phyloP scores from a whole-genome alignment of 2,113 vertebrate species.

The Dicrurus megarhynchus region DNA sequence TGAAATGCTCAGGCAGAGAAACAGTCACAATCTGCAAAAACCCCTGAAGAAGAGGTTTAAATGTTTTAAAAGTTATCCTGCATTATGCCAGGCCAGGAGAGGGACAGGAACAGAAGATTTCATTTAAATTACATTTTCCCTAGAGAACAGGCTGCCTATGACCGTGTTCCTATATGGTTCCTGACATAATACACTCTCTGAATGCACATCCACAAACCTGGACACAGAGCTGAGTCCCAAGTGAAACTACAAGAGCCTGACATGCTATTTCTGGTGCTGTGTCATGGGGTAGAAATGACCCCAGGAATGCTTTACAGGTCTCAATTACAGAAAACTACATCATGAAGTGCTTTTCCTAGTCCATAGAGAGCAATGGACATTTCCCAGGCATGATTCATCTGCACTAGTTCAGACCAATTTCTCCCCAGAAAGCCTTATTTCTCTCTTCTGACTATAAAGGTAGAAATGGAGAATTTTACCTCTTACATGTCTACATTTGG shows the following conservation, averaged over 20 bases:
- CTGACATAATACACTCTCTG: background rate
- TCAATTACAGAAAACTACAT: background rate
- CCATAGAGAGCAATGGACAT: background rate
- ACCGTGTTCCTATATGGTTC: background rate
- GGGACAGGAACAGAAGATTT: background rate
- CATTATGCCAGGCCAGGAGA: background rate
- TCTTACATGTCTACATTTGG: background rate
- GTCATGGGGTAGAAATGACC: background rate
- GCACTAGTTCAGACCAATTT: background rate
- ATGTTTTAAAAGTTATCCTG: background rate
- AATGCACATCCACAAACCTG: background rate
- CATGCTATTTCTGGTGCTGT: background rate
- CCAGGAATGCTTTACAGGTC: background rate
- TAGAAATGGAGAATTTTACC: background rate
- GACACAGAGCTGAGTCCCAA: background rate
- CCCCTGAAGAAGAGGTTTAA: background rate
- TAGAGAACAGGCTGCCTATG: background rate
- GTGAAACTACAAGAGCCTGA: background rate
- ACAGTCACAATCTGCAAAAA: background rate
- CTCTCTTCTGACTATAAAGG: background rate
- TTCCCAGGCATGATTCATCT: constrained; percentile 12
- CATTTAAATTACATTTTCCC: constrained; percentile 1
- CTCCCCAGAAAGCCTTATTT: constrained; percentile 10
- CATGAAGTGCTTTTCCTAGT: background rate
- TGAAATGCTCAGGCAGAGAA: background rate